Evolutionary conservation across 2,888 invertebrate species (phyloP), one percentile per base, ranked within the genome.

Genomic region (Pristionchus entomophagus): DNA sequence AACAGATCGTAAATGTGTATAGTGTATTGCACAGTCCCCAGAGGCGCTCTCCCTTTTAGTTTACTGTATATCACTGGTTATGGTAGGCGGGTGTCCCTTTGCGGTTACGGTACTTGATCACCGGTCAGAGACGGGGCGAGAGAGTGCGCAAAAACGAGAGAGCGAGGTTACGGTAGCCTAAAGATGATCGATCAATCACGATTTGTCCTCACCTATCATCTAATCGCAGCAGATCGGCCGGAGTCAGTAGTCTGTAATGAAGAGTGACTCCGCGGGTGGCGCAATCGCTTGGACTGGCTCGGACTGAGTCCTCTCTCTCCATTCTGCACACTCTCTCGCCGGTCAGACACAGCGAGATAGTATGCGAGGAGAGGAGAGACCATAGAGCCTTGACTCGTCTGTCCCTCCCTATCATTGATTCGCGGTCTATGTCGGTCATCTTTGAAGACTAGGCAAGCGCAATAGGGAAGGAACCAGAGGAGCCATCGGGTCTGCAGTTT

Each of bases 151-250:
- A n/a, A n/a, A n/a, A n/a, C n/a, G n/a, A n/a, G n/a, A 45, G 45
- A 45, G 14, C 45, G 14, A 14, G 14, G 6, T 45, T 45, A 10
- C 14, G 45, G 14, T 45, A 14, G 45, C 45, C 14, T 14, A 14
- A 6, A 14, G 14, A 8, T 5, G 14, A n/a, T 56, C 38, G 26
- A 80, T 80, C 78, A 19, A 80, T 80, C 78, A 80, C 29, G 78
- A 80, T 80, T 80, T 80, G 78, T 80, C 78, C 78, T 51, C 78
- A 80, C 78, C 51, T 49, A 80, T 80, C 51, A 49, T 51, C 49
- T 51, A 35, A 80, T 80, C 32, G 49, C 45, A 19, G n/a, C n/a
- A n/a, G n/a, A n/a, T n/a, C 38, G 19, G 35, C 19, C 65, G 65
- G 29, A 35, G 8, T 5, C 38, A 17, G 19, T 41, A 73, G 22